Conservation (phyloP, 2,113 vertebrate species). For the Gopherus flavomarginatus region DNA sequence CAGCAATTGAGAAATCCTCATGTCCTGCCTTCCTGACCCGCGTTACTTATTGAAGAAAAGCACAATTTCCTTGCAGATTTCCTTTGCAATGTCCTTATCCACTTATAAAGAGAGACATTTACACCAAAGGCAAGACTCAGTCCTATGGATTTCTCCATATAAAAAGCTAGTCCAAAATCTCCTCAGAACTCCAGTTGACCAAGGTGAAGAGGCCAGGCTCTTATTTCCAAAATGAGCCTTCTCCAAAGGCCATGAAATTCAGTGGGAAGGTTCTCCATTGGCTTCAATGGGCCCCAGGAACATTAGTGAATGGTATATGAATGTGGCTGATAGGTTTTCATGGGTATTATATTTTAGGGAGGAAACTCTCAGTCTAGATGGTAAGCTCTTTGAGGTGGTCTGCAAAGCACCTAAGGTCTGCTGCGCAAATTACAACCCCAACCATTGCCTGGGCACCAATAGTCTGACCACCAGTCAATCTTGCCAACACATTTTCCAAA, state of each 20-base stretch:
- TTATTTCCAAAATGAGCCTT: neutral
- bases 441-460: neutral
- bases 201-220: neutral
- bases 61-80: neutral
- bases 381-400: neutral
- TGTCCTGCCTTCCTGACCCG: neutral
- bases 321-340: neutral
- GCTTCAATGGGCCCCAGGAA: neutral
- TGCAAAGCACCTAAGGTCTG: rapidly evolving
- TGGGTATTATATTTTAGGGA: rapidly evolving
- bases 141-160: rapidly evolving
- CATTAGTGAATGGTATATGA: neutral
- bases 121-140: neutral
- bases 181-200: neutral
- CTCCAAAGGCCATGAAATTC: rapidly evolving
- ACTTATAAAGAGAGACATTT: neutral
- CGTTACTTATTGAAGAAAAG: neutral
- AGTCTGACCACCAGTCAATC: neutral
- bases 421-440: rapidly evolving
- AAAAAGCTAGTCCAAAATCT: neutral
- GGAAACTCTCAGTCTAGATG: neutral
- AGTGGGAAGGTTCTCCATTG: neutral
- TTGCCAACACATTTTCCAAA: neutral
- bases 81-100: neutral
- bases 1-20: neutral